phyloP scores from a whole-genome alignment of 1,140 invertebrate species.

The Cataglyphis hispanica region DNA sequence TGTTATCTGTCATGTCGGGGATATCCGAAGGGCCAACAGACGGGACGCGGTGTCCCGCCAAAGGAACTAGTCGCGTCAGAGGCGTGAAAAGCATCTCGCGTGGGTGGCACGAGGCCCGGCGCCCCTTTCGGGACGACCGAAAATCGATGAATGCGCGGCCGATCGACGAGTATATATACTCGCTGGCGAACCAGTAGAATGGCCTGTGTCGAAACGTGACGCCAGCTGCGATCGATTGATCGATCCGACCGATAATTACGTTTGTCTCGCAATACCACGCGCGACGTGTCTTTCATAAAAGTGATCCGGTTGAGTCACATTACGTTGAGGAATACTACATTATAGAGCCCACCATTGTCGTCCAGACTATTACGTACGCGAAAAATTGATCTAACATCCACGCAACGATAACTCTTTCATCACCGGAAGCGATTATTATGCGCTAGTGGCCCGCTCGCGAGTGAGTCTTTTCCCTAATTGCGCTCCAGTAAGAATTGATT shows the following conservation, averaged over 20 bases:
- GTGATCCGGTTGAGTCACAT: constrained; percentile 27
- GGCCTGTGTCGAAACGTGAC: background rate
- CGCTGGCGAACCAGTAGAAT: background rate
- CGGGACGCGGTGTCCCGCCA: constrained; percentile 69
- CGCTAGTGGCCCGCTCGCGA: constrained; percentile 2
- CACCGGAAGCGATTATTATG: constrained; percentile 44
- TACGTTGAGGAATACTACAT: background rate
- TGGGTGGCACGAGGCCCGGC: constrained; percentile 76
- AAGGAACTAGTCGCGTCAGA: constrained; percentile 81
- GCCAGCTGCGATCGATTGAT: background rate
- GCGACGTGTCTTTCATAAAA: constrained; percentile 29
- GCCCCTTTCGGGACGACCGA: constrained; percentile 32
- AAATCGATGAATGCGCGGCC: constrained; percentile 41
- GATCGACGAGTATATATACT: background rate
- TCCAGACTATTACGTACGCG: background rate
- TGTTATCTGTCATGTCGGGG: constrained; percentile 81
- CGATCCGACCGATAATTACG: constrained; percentile 34
- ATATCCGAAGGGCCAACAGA: constrained; percentile 81
- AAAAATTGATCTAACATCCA: background rate
- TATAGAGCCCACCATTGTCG: background rate
- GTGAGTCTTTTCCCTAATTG: constrained; percentile 50
- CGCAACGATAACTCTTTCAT: constrained; percentile 33
- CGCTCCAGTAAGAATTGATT: constrained; percentile 67
- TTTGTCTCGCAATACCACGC: constrained; percentile 7
- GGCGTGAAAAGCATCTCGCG: constrained; percentile 79